phyloP scores from a whole-genome alignment of 2,888 invertebrate genomes.

The Gymnoscelis rufifasciata region DNA sequence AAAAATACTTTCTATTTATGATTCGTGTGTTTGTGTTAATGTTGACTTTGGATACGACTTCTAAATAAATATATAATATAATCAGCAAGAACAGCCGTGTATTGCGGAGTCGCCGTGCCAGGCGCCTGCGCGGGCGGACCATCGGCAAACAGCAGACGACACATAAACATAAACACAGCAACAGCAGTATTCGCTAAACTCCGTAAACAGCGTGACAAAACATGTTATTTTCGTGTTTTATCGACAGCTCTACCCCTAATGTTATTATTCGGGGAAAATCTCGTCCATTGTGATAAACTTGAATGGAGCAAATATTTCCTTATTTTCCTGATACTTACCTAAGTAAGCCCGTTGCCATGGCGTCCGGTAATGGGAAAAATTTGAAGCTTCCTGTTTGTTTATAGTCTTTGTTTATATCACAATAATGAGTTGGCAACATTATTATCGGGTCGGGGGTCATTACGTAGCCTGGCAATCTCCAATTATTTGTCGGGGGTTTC shows the following conservation, averaged over 20 bases:
- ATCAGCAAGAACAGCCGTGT: too few relatives aligned
- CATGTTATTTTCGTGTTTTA: slow-evolving; percentile 12
- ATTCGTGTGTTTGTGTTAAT: too few relatives aligned
- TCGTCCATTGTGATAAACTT: slow-evolving; percentile 5
- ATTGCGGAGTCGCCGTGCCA: not conserved
- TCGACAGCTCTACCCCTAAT: slow-evolving; percentile 7
- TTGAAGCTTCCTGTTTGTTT: not conserved
- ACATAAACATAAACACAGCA: not conserved
- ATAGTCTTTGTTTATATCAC: not conserved
- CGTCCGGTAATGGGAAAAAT: slow-evolving; percentile 1
- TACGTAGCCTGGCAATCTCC: too few relatives aligned
- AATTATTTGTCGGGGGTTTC: too few relatives aligned
- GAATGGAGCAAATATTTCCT: not conserved
- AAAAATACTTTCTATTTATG: too few relatives aligned
- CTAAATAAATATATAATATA: too few relatives aligned
- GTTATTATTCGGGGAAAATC: slow-evolving; percentile 3
- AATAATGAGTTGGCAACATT: too few relatives aligned
- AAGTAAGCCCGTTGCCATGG: slow-evolving; percentile 2
- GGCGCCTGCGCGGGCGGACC: too few relatives aligned
- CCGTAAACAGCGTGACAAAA: slow-evolving; percentile 7
- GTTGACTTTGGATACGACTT: too few relatives aligned
- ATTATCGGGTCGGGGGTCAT: too few relatives aligned
- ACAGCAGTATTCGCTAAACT: not conserved
- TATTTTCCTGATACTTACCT: slow-evolving; percentile 2
- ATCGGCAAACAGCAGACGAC: too few relatives aligned